A percentile compares a stretch with the other conserved stretches of the same genome.
phyloP scores from a whole-genome alignment of 2,113 vertebrate genomes.

The Psittacara wagleri region DNA sequence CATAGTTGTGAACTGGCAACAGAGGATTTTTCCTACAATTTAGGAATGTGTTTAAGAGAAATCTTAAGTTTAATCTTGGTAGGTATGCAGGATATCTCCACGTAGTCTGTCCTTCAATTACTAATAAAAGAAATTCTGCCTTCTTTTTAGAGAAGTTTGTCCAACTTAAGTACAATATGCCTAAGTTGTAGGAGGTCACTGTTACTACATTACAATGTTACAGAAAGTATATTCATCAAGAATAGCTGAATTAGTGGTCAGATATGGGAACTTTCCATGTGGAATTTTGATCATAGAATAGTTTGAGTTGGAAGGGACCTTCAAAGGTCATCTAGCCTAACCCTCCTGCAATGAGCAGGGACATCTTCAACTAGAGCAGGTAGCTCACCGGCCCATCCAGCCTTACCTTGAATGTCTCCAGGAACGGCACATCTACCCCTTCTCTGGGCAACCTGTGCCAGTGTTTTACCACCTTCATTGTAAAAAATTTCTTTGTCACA shows the following conservation, averaged over 20 bases:
- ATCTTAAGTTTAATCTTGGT: neutral
- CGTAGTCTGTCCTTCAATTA: neutral
- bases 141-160: neutral
- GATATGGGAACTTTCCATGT: fast-evolving
- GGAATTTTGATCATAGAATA: neutral
- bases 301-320: neutral
- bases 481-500: neutral
- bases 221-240: neutral
- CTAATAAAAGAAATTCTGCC: neutral
- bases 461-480: neutral
- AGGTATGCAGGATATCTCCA: neutral
- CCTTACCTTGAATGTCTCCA: neutral
- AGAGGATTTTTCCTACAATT: fast-evolving
- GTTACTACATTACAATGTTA: neutral
- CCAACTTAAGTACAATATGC: neutral
- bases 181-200: neutral
- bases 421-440: neutral
- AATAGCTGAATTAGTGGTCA: neutral
- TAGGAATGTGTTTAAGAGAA: neutral
- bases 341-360: neutral
- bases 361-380: neutral
- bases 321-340: neutral
- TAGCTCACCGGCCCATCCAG: neutral
- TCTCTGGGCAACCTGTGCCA: neutral
- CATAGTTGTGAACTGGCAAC: neutral